Evolutionary conservation across 2,888 invertebrate genomes (phyloP).

Genomic region (Noctuana brunneofusca): DNA sequence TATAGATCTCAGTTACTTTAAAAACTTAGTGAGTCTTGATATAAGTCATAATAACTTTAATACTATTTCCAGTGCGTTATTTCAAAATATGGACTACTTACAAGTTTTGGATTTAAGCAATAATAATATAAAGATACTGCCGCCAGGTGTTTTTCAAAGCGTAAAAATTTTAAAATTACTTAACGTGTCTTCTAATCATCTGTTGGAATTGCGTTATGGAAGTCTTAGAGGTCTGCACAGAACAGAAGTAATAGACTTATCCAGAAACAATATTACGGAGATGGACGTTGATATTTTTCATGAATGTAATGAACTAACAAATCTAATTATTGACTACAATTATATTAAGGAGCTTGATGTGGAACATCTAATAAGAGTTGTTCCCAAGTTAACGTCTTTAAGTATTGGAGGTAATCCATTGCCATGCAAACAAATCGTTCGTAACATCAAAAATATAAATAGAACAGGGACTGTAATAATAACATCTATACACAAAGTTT

Average conservation of each 20-base stretch:
- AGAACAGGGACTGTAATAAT: slow-evolving; percentile 54
- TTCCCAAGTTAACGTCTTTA: slow-evolving; percentile 57
- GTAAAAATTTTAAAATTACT: slow-evolving; percentile 61
- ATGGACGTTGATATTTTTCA: slow-evolving; percentile 69
- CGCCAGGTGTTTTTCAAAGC: slow-evolving; percentile 65
- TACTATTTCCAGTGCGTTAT: slow-evolving; percentile 52
- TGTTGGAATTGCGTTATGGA: slow-evolving; percentile 62
- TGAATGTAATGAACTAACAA: slow-evolving; percentile 63
- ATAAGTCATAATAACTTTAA: slow-evolving; percentile 57
- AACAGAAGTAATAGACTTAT: slow-evolving; percentile 64
- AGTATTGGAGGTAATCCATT: slow-evolving; percentile 73
- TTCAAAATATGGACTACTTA: slow-evolving; percentile 54
- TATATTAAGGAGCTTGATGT: slow-evolving; percentile 61
- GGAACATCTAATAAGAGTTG: slow-evolving; percentile 53
- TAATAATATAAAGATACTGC: slow-evolving; percentile 57
- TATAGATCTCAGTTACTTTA: slow-evolving; percentile 60
- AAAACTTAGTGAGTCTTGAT: slow-evolving; percentile 55
- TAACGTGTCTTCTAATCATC: slow-evolving; percentile 62
- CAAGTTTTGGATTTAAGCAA: slow-evolving; percentile 62
- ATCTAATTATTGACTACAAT: slow-evolving; percentile 68
- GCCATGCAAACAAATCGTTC: slow-evolving; percentile 66
- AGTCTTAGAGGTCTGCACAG: slow-evolving; percentile 64
- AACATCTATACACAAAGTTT: slow-evolving; percentile 68
- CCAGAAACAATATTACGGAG: slow-evolving; percentile 57
- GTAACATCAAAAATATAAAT: slow-evolving; percentile 52